A percentile compares a stretch with the other conserved stretches of the same genome.
Evolutionary conservation across 2,888 invertebrate species (phyloP).

Genomic region (Xanthia icteritia): DNA sequence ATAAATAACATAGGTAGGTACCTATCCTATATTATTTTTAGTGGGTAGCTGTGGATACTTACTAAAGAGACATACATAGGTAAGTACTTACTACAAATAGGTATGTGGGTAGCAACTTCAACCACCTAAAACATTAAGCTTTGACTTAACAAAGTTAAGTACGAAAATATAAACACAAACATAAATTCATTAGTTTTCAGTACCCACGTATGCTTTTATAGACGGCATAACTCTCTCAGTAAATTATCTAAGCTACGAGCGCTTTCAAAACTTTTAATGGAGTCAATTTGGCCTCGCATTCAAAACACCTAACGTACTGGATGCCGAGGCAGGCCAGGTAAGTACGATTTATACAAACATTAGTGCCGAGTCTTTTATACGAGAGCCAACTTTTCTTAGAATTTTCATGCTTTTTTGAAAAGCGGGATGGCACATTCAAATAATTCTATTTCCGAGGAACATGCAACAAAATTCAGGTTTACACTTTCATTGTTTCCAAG

Average conservation of each 20-base stretch:
- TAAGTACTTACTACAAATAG: not conserved
- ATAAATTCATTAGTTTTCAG: conserved; percentile 86
- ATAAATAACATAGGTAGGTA: too few species aligned
- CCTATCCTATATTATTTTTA: not conserved
- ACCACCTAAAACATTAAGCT: conserved; percentile 63
- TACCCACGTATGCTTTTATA: conserved; percentile 84
- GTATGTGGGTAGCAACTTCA: conserved; percentile 9
- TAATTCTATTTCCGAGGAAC: conserved; percentile 63
- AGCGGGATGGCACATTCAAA: conserved; percentile 61
- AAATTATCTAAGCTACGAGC: conserved; percentile 89
- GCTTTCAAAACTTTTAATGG: conserved; percentile 90
- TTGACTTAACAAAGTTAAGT: conserved; percentile 67
- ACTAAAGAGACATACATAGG: not conserved
- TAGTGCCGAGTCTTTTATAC: conserved; percentile 77
- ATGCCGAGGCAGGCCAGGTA: conserved; percentile 78
- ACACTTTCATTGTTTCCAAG: conserved; percentile 67
- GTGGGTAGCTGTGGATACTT: not conserved
- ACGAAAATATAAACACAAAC: conserved; percentile 78
- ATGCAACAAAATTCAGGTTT: conserved; percentile 57
- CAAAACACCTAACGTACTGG: conserved; percentile 85
- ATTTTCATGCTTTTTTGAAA: conserved; percentile 69
- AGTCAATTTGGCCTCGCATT: conserved; percentile 89
- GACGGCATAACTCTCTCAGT: conserved; percentile 86
- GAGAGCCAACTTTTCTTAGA: conserved; percentile 71
- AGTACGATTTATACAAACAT: conserved; percentile 86